Conservation (phyloP, 2,888 invertebrate genomes). For the Rhaphigaster nebulosa region DNA sequence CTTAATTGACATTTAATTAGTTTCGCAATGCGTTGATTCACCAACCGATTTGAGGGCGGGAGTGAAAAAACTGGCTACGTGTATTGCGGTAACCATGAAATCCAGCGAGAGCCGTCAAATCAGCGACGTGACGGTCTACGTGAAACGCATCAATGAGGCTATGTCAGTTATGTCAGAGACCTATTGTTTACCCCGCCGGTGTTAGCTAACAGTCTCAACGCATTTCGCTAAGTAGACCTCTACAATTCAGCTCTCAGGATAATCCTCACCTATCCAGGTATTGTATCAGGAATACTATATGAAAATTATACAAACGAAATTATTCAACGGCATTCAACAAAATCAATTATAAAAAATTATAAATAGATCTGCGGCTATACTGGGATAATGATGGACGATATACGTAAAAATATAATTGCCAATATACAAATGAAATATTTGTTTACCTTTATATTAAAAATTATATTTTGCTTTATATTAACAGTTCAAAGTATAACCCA, state of each 20-base stretch:
- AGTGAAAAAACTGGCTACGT: constrained; percentile 7
- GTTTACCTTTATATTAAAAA: too few species aligned
- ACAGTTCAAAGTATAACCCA: too few species aligned
- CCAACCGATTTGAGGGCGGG: background rate
- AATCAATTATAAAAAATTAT: too few species aligned
- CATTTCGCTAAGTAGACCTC: constrained; percentile 5
- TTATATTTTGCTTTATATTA: too few species aligned
- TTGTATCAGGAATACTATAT: too few species aligned
- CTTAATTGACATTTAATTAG: constrained; percentile 48
- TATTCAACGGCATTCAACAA: too few species aligned
- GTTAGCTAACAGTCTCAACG: background rate
- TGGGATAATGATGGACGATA: too few species aligned
- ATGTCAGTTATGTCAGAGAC: constrained; percentile 16
- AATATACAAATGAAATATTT: too few species aligned
- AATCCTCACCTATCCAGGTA: background rate
- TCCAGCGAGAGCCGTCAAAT: constrained; percentile 20
- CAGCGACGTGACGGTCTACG: background rate
- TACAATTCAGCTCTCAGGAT: background rate
- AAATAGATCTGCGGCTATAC: too few species aligned
- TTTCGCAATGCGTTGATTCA: constrained; percentile 46
- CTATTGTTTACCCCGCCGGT: background rate
- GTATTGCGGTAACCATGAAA: constrained; percentile 43
- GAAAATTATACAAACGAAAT: too few species aligned
- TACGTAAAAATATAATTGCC: too few species aligned
- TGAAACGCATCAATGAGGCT: constrained; percentile 42